Conservation (phyloP, 2,113 vertebrate genomes). For the Microtus montanus region DNA sequence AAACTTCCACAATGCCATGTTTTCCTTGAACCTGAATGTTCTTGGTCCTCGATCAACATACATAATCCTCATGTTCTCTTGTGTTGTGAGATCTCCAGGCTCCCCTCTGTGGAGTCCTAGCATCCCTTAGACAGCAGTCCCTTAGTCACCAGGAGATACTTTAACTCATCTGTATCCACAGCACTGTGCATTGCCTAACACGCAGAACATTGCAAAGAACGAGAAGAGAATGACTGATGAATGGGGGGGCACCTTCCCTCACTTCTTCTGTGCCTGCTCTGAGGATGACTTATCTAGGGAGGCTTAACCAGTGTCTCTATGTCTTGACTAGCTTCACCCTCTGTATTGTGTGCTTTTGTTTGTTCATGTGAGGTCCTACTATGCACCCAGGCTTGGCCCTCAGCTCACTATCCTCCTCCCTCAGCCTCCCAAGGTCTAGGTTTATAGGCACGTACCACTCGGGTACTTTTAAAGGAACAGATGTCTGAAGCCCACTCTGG, state of each 20-base stretch:
- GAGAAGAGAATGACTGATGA: too few species aligned
- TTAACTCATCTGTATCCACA: not conserved
- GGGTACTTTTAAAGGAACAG: not conserved
- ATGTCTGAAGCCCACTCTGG: not conserved
- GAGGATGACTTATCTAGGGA: not conserved
- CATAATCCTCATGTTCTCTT: not conserved
- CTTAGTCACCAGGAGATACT: not conserved
- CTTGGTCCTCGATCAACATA: fast-evolving
- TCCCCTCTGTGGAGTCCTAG: not conserved
- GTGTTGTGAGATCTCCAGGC: not conserved
- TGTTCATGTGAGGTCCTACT: not conserved
- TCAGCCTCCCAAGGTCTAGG: not conserved
- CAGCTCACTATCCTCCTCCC: not conserved
- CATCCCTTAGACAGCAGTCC: not conserved
- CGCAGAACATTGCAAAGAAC: not conserved
- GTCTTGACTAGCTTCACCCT: too few species aligned
- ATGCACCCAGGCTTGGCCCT: not conserved
- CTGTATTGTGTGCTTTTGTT: not conserved
- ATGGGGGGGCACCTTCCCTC: not conserved
- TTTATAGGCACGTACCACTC: not conserved
- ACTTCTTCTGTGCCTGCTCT: not conserved
- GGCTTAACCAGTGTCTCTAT: not conserved
- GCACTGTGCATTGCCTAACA: not conserved
- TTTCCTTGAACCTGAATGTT: not conserved
- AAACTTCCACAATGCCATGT: not conserved